phyloP scores from a whole-genome alignment of 2,888 invertebrate species.

The Megaustenia siamemsis region DNA sequence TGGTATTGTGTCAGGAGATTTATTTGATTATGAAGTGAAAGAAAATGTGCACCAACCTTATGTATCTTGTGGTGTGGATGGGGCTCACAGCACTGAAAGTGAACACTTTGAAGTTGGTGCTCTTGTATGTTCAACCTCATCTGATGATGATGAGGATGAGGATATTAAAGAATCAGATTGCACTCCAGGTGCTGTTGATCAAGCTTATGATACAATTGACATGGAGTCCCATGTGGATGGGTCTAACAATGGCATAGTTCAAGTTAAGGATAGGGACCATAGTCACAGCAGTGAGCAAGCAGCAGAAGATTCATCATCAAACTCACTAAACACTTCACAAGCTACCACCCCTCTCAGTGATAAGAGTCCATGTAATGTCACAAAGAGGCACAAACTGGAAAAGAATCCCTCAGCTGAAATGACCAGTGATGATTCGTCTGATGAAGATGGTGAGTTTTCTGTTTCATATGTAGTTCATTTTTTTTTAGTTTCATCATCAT shows the following conservation, averaged over 20 bases:
- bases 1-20: not conserved
- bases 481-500: too few species aligned
- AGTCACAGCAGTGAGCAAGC: not conserved
- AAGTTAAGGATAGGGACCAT: too few species aligned
- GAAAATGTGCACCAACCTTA: not conserved
- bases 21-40: not conserved
- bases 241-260: not conserved
- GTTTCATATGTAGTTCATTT: too few species aligned
- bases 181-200: not conserved
- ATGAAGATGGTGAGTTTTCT: constrained; percentile 68
- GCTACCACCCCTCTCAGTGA: not conserved
- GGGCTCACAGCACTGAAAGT: not conserved
- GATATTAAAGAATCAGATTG: not conserved
- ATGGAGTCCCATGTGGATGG: not conserved
- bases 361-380: constrained; percentile 19
- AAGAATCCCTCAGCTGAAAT: constrained; percentile 50
- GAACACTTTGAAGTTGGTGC: not conserved
- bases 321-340: not conserved
- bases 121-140: not conserved
- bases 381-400: constrained; percentile 41
- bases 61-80: not conserved
- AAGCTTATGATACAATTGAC: constrained; percentile 25
- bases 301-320: not conserved
- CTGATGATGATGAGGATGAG: constrained; percentile 25
- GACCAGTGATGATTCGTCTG: constrained; percentile 69